Base-by-base conservation (phyloP, 2,797 vertebrate species). In the Artibeus jamaicensis region DNA sequence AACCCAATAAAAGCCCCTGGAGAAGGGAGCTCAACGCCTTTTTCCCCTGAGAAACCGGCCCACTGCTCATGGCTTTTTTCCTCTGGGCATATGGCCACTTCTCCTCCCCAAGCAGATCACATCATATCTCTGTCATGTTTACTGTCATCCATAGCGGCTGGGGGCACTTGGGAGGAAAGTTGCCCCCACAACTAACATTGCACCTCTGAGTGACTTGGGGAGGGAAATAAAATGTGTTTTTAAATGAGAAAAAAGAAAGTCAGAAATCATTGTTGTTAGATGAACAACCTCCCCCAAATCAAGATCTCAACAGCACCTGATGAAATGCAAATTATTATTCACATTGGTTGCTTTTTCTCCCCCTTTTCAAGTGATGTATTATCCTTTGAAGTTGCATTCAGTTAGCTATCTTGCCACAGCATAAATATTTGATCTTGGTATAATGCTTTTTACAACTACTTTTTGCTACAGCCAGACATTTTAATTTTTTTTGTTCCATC, bases 241-340 rank as follows among this genome's bases (percentile, higher is more conserved):
- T 78, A 88, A 94, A 65, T 4, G 78, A 92, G 78, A 96, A 67
- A 93, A 53, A 83, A 96, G 34, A 87, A 96, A 90, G 68, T 95
- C 95, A 97, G 96, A 97, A 98, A 94, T 5, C 68, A 97, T 97
- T 77, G 39, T 93, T 97, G 97, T 97, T 96, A 97, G 94, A 71
- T 84, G 94, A 97, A 96, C 87, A 97, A 53, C 21, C 21, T 9
- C 55, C 22, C 24, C 10, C 86, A 88, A 79, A 94, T 91, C 87
- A 26, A 78, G 89, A 91, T 96, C 8, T 39, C 1, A 9, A 76
- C 53, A 79, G 93, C 21, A 12, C 37, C 93, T 62, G 90, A 97
- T 82, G 88, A 94, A 96, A 98, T 97, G 92, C 86, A 97, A 96
- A 97, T 96, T 68, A 34, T 7, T 19, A 50, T 44, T 94, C 96